Base-by-base conservation (phyloP, 2,888 invertebrate genomes). In the Acanthacorydalis orientalis region DNA sequence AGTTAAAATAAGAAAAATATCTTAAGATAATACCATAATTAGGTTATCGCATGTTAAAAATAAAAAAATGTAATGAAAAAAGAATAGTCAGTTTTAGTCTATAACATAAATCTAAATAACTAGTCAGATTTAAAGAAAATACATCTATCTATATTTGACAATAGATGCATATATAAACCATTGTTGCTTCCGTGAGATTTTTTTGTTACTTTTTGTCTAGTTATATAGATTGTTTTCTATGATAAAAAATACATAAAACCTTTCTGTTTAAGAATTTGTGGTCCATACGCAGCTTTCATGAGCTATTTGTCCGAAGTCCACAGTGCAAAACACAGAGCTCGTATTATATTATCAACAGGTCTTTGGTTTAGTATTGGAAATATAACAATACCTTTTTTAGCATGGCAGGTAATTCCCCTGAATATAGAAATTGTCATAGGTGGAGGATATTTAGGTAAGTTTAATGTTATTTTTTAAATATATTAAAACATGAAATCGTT, bases 271-370 rank as follows among this genome's bases (percentile, higher is more conserved):
- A 80, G 79, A 50, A 69, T 73, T 48, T 74, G 75, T 53, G 86
- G 86, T 1, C 85, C 86, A 1, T 79, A 79, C 58, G 82, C 85
- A 1, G 77, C 84, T 4, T 62, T 83, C 41, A 74, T 80, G 57
- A 73, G 82, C 0, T 84, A 83, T 60, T 57, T 85, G 42, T 78
- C 82, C 0, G 87, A 87, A 61, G 72, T 85, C 48, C 85, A 86
- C 59, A 71, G 78, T 23, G 67, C 74, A 0, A 70, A 74, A 50
- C 70, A 81, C 53, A 71, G 84, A 9, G 71, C 78, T 1, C 68
- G 74, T 11, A 74, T 83, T 38, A 70, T 83, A 51, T 72, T 81
- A 56, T 67, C 77, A 46, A 69, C 78, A 23, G 80, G 82, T 47
- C 65, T 80, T n/a, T 76, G 80, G 58, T 77, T 77, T 57, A 75